Percentiles rank a stretch among this genome's conserved stretches.
phyloP scores from a whole-genome alignment of 64 coral and sea anemone genomes.

The Stylophora pistillata region DNA sequence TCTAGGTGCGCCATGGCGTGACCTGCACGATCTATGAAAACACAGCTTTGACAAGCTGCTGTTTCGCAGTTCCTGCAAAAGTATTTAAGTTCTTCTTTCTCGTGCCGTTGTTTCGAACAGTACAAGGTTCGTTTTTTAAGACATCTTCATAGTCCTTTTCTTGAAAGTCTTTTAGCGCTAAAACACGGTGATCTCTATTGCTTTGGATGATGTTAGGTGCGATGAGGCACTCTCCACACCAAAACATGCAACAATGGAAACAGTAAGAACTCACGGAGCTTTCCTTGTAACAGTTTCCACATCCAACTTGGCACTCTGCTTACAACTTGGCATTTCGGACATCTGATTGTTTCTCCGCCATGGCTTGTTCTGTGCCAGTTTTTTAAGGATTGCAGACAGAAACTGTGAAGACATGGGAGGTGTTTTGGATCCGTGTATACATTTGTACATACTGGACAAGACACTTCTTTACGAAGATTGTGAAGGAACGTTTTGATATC shows the following conservation, averaged over 20 bases:
- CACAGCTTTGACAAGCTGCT: conserved; percentile 8
- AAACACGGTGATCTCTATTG: neutral
- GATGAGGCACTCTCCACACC: neutral
- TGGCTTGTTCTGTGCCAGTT: too few species aligned
- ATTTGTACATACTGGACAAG: too few species aligned
- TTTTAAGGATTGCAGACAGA: too few species aligned
- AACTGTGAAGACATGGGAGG: too few species aligned
- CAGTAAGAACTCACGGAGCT: conserved; percentile 8
- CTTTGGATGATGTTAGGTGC: neutral
- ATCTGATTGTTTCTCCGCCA: too few species aligned
- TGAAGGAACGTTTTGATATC: too few species aligned
- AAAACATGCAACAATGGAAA: conserved; percentile 3
- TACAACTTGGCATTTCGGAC: too few species aligned
- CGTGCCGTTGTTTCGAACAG: neutral
- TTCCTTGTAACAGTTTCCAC: neutral
- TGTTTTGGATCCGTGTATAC: too few species aligned
- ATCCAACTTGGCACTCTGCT: neutral
- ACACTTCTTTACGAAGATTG: too few species aligned
- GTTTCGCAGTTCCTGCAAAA: conserved; percentile 1
- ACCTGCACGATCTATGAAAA: neutral
- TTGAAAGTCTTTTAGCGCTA: conserved; percentile 27
- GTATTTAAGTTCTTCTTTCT: neutral
- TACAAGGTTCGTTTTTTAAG: neutral
- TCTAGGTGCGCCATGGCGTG: neutral
- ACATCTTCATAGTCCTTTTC: conserved; percentile 17